These are phyloP conservation scores for Gibbula magus DNA, from an alignment of 2,888 invertebrate genomes.

Conservation along the genomic window DNA sequence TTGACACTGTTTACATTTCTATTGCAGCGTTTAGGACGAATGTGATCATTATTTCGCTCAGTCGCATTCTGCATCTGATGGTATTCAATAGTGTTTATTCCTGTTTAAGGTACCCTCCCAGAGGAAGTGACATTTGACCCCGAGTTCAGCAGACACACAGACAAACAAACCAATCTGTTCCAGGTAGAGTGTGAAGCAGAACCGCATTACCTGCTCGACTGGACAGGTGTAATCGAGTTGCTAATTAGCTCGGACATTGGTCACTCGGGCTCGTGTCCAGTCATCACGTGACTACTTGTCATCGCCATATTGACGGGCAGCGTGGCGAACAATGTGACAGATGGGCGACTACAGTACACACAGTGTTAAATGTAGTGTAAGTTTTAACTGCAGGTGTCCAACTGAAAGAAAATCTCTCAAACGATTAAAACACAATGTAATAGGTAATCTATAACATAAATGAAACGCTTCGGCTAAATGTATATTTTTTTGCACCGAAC, in stretches of 20 bases:
- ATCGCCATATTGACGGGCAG: background rate
- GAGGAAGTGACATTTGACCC: background rate
- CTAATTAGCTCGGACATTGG: constrained; percentile 1
- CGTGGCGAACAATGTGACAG: background rate
- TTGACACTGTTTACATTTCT: background rate
- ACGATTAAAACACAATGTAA: too few species aligned
- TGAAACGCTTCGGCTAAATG: too few species aligned
- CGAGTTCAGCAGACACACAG: background rate
- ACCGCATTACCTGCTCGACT: background rate
- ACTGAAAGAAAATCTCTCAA: background rate
- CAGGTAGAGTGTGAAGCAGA: background rate
- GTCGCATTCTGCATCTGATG: background rate
- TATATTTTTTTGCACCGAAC: too few species aligned
- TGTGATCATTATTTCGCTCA: background rate
- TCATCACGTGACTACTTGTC: constrained; percentile 2
- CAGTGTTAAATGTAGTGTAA: constrained; percentile 11
- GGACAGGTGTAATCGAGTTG: background rate
- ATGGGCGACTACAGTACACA: background rate
- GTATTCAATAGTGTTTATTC: background rate
- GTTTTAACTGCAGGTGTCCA: background rate
- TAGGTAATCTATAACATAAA: too few species aligned
- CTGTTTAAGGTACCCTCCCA: background rate
- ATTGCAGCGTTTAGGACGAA: background rate
- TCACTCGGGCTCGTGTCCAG: constrained; percentile 1
- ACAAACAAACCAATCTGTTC: constrained; percentile 10